These are phyloP conservation scores for Varroa destructor DNA, from an alignment of 1,140 invertebrate genomes.

Conservation along the genomic window DNA sequence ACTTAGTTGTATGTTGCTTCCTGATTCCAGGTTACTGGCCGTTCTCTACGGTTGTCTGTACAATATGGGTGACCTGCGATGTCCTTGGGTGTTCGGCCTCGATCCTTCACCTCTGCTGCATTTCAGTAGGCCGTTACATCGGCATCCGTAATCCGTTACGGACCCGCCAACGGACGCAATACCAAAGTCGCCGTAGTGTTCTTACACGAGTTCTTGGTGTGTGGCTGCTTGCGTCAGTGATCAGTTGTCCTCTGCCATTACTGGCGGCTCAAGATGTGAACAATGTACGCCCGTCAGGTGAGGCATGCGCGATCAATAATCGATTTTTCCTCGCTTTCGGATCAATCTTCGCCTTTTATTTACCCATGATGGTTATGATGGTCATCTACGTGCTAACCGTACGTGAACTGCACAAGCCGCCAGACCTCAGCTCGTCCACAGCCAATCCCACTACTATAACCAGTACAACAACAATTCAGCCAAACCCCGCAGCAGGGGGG, in stretches of 20 bases:
- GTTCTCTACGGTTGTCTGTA: conserved; percentile 69
- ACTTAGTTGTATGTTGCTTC: background rate
- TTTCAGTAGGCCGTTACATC: conserved; percentile 77
- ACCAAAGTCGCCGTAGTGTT: conserved; percentile 58
- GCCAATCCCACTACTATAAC: background rate
- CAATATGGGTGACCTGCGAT: conserved; percentile 82
- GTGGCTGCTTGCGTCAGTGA: conserved; percentile 68
- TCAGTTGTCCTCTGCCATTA: conserved; percentile 72
- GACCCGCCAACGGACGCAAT: conserved; percentile 51
- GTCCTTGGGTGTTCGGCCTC: conserved; percentile 84
- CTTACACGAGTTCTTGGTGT: conserved; percentile 67
- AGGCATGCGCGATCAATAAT: conserved; percentile 69
- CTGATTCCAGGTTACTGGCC: conserved; percentile 68
- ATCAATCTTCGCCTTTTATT: conserved; percentile 86
- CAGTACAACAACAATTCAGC: conserved; percentile 8
- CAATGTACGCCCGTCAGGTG: conserved; percentile 60
- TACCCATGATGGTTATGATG: conserved; percentile 84
- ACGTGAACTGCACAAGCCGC: conserved; percentile 50
- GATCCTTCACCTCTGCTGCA: conserved; percentile 95
- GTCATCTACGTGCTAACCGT: conserved; percentile 82
- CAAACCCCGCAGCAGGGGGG: conserved; percentile 46
- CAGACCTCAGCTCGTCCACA: conserved; percentile 20
- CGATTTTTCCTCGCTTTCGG: conserved; percentile 71
- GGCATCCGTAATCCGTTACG: conserved; percentile 77
- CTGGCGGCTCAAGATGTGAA: conserved; percentile 54